Base-by-base conservation (phyloP, 1,140 invertebrate species). In the Leptopilina clavipes region DNA sequence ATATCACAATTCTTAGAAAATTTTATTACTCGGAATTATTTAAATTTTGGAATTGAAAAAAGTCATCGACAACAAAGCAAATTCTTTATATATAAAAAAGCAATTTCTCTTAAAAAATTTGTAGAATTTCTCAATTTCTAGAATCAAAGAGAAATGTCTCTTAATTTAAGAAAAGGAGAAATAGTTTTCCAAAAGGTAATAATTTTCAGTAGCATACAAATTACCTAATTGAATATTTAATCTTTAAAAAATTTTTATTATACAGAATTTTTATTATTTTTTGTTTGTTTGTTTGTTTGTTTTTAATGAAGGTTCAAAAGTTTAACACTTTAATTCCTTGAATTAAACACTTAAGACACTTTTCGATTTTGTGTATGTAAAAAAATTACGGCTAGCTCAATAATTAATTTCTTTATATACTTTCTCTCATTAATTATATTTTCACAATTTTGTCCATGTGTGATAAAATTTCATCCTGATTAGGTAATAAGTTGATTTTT, bases 391-490 rank as follows among this genome's bases (percentile, higher is more conserved):
- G 11, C 22, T 59, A 65, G 10, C 8, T 65, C 12, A 25, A 31
- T 65, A 25, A 14, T 31, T 65, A 31, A 31, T 25, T 65, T 65
- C 19, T 25, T 5, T 65, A 19, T 31, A 31, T 3, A 40, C 22
- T 65, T 65, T 65, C 59, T 65, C 59, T 65, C 59, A 12, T 65
- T 52, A 52, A 22, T 65, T 65, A 14, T 31, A 37, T 65, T 25
- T 3, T 6, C 12, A 59, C 25, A 31, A 31, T 31, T n/a, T n/a
- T 65, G 25, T 65, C 11, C 59, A 31, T 31, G 12, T 37, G 22
- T 8, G 22, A 65, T 65, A 65, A 65, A 65, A 65, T 37, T 7
- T 25, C 14, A 65, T 65, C 22, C 6, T 65, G 22, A 37, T 65
- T 65, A n/a, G 22, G 25, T 14, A 31, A 65, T n/a, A 65, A n/a